Conservation (phyloP, 2,797 vertebrate species). For the Macropodus opercularis region DNA sequence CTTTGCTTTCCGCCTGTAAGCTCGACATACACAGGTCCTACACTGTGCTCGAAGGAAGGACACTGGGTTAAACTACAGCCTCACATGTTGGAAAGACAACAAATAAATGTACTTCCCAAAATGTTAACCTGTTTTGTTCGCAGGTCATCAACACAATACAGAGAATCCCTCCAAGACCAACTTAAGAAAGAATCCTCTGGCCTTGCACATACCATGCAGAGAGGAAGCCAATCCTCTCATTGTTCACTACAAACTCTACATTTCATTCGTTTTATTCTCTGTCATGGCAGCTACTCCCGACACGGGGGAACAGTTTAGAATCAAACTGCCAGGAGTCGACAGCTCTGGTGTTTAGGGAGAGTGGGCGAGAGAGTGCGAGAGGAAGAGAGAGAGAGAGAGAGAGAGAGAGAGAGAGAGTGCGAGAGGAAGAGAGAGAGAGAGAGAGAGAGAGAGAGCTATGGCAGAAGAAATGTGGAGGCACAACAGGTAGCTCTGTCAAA, state of each 20-base stretch:
- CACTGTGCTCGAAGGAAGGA: neutral
- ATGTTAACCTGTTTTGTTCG: conserved; percentile 15
- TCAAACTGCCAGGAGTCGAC: conserved; percentile 77
- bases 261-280: conserved; percentile 73
- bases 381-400: conserved; percentile 18
- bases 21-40: neutral
- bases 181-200: conserved; percentile 26
- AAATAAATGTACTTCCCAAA: conserved; percentile 21
- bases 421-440: conserved; percentile 21
- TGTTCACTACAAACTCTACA: conserved; percentile 68
- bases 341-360: conserved; percentile 75
- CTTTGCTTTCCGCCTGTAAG: neutral
- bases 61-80: neutral
- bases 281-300: conserved; percentile 71
- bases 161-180: conserved; percentile 28
- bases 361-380: conserved; percentile 31
- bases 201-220: conserved; percentile 32
- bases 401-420: conserved; percentile 19
- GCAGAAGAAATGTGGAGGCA: conserved; percentile 62
- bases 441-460: conserved; percentile 21
- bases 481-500: conserved; percentile 78
- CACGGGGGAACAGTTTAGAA: conserved; percentile 76
- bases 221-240: conserved; percentile 50
- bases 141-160: conserved; percentile 22
- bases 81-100: conserved; percentile 1